Conservation (phyloP, 2,797 vertebrate genomes). For the Spea hammondii region DNA sequence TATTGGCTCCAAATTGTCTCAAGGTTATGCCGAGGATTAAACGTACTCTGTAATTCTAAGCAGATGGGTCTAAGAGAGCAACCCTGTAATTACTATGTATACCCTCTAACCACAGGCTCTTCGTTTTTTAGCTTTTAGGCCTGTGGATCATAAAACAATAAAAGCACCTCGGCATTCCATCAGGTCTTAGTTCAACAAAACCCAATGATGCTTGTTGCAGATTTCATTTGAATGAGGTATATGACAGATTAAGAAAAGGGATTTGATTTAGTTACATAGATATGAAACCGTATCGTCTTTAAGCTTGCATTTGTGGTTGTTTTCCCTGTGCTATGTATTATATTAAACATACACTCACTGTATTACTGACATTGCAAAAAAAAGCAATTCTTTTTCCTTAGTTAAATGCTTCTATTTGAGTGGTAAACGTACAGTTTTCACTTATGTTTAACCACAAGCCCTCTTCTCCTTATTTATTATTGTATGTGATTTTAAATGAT, state of each 20-base stretch:
- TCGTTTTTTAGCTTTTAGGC: constrained; percentile 61
- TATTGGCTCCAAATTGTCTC: constrained; percentile 72
- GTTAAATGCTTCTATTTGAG: neutral
- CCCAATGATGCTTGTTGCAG: constrained; percentile 30
- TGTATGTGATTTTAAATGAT: too few species aligned
- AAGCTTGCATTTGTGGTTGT: neutral
- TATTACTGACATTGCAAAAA: neutral
- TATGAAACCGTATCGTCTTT: neutral
- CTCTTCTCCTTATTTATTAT: too few species aligned
- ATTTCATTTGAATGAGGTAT: constrained; percentile 26
- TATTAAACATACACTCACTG: neutral
- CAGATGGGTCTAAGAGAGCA: constrained; percentile 72
- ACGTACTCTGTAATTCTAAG: constrained; percentile 78
- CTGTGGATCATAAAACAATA: constrained; percentile 60
- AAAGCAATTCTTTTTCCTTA: neutral
- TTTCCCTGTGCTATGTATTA: too few species aligned
- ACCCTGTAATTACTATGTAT: constrained; percentile 76
- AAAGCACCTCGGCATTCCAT: constrained; percentile 64
- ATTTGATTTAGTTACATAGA: neutral
- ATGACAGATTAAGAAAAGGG: constrained; percentile 16
- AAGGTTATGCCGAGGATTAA: constrained; percentile 73
- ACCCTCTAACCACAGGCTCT: constrained; percentile 69
- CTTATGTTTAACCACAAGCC: too few species aligned
- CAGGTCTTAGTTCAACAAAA: constrained; percentile 59
- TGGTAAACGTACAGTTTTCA: neutral